These are phyloP conservation scores for Cordilura impudica DNA, from an alignment of 2,888 invertebrate species.

Conservation along the genomic window DNA sequence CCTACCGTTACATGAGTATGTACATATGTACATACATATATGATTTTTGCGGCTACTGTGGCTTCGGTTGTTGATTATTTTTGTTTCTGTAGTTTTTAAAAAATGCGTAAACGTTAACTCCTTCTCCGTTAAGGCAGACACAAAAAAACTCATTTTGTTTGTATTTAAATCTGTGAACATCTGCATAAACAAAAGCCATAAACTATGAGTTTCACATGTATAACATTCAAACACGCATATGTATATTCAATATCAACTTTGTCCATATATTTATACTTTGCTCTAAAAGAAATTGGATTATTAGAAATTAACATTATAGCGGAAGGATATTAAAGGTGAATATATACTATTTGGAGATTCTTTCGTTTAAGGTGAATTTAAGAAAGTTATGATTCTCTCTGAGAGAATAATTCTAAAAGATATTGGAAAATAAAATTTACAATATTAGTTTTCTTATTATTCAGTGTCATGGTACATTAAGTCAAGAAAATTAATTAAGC, in stretches of 20 bases:
- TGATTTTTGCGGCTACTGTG: constrained; percentile 54
- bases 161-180: constrained; percentile 36
- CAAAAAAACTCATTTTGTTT: constrained; percentile 15
- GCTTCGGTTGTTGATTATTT: constrained; percentile 42
- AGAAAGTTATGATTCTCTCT: too few species aligned
- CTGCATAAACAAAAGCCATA: constrained; percentile 40
- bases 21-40: constrained; percentile 12
- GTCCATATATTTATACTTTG: neutral
- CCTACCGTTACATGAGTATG: constrained; percentile 33
- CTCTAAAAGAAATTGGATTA: too few species aligned
- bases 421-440: too few species aligned
- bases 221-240: neutral
- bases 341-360: too few species aligned
- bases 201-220: constrained; percentile 33
- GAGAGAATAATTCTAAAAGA: too few species aligned
- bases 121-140: neutral
- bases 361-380: too few species aligned
- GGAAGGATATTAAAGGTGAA: too few species aligned
- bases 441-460: too few species aligned
- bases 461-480: too few species aligned
- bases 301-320: too few species aligned
- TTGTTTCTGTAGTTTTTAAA: constrained; percentile 14
- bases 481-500: too few species aligned
- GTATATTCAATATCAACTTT: neutral
- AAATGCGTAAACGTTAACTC: constrained; percentile 36